Base-by-base conservation (phyloP, 2,797 vertebrate genomes). In the Protonibea diacanthus region DNA sequence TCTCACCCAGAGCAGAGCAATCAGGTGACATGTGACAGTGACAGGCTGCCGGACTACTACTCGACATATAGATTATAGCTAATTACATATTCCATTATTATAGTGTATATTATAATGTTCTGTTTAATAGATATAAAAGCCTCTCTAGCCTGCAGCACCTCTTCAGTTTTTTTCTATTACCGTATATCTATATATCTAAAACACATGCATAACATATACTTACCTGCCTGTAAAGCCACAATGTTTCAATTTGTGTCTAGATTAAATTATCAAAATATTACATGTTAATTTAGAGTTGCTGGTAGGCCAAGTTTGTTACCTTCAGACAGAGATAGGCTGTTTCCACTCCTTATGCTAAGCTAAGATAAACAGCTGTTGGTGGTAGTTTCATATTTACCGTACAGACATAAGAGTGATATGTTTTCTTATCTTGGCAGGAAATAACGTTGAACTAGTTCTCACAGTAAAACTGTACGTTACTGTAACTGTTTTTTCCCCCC, bases 21-120 rank as follows among this genome's bases (percentile, higher is more conserved):
- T 58, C 53, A 20, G 71, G 23, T 66, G 80, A 72, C 59, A 38
- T 48, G 69, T 60, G 23, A 69, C 49, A 27, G 45, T 74, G 78
- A 76, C 47, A 55, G 49, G 47, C 57, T 67, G 51, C 18, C 49
- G 1, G 51, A 58, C 63, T 62, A 52, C 74, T 29, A 47, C 3
- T 74, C 47, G 55, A 55, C 55, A 61, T 73, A 62, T 14, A 61
- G 56, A 78, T 64, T 23, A 52, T 11, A 48, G 38, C 67, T 62
- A 57, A 81, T 77, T 80, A 51, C 8, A 69, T 64, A 58, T 67
- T 69, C 49, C 4, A 4, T 33, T 58, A 20, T 71, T 69, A 9
- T 29, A 65, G 56, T 55, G 38, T 6, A 49, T 47, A 72, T n/a
- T 55, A 62, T 68, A 18, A 23, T 55, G 25, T 38, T 65, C 5